phyloP scores from a whole-genome alignment of 2,797 vertebrate genomes.

The Decapterus maruadsi region DNA sequence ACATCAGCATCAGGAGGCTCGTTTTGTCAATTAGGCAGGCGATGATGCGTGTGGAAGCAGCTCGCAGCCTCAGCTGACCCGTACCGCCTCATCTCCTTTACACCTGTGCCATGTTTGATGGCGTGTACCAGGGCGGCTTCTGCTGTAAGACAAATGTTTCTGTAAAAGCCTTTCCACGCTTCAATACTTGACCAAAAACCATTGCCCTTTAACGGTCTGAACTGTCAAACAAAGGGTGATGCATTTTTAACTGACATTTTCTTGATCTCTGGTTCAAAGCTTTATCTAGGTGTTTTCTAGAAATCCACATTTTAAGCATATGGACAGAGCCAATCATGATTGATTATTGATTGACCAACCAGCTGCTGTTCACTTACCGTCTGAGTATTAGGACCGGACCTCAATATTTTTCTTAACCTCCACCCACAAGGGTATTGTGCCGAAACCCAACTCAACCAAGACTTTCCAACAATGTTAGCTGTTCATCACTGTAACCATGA shows the following conservation, averaged over 20 bases:
- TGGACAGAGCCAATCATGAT: too few species aligned
- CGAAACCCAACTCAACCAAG: too few species aligned
- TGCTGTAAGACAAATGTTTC: constrained; percentile 8
- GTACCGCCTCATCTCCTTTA: constrained; percentile 33
- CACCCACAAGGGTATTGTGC: too few species aligned
- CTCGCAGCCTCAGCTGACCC: constrained; percentile 31
- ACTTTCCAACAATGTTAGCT: neutral
- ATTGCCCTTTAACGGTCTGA: neutral
- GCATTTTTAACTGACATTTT: neutral
- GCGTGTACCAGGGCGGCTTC: neutral
- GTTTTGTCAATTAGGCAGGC: constrained; percentile 39
- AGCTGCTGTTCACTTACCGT: too few species aligned
- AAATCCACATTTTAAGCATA: neutral
- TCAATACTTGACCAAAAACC: neutral
- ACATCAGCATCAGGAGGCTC: constrained; percentile 24
- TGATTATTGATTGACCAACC: too few species aligned
- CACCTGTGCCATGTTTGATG: constrained; percentile 49
- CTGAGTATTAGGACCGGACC: too few species aligned
- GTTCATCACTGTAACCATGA: too few species aligned
- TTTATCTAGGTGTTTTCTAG: neutral
- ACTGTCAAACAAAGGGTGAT: neutral
- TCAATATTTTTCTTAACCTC: too few species aligned
- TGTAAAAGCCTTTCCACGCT: constrained; percentile 2
- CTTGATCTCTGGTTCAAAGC: too few species aligned
- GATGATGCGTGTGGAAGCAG: constrained; percentile 40